A percentile compares a stretch with the other conserved stretches of the same genome.
phyloP scores from a whole-genome alignment of 2,888 invertebrate genomes.

The Erebia aethiops region DNA sequence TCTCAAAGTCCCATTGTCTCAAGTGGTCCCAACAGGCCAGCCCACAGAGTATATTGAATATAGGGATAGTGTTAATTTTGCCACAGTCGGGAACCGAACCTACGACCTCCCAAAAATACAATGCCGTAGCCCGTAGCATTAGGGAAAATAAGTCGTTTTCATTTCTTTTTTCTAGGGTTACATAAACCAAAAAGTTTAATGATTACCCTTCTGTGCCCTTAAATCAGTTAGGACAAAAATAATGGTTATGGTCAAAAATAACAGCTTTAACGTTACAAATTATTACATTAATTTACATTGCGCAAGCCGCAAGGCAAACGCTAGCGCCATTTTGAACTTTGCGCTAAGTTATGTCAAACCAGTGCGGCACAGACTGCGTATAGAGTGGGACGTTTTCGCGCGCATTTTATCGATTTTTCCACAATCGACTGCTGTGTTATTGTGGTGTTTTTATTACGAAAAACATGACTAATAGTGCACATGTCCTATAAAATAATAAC shows the following conservation, averaged over 20 bases:
- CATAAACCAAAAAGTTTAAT: too few species aligned
- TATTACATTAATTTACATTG: slow-evolving; percentile 46
- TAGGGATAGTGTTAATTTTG: too few species aligned
- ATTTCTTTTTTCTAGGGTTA: too few species aligned
- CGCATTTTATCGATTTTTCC: slow-evolving; percentile 58
- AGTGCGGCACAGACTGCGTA: slow-evolving; percentile 61
- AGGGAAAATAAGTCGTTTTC: too few species aligned
- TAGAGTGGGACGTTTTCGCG: slow-evolving; percentile 51
- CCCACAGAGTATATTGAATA: too few species aligned
- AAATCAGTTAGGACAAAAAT: too few species aligned
- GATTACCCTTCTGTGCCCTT: too few species aligned
- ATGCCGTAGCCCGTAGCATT: too few species aligned
- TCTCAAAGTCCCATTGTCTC: too few species aligned
- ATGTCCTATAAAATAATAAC: slow-evolving; percentile 33
- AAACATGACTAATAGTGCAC: slow-evolving; percentile 63
- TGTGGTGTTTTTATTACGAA: slow-evolving; percentile 61
- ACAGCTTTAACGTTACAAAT: slow-evolving; percentile 23
- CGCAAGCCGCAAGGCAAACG: slow-evolving; percentile 67
- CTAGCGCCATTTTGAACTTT: slow-evolving; percentile 56
- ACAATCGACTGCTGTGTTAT: slow-evolving; percentile 57
- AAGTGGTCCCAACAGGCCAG: too few species aligned
- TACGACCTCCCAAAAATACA: too few species aligned
- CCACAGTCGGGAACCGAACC: too few species aligned
- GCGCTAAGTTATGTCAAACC: slow-evolving; percentile 44
- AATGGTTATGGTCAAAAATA: background rate